Evolutionary conservation across 2,888 invertebrate species (phyloP).

Genomic region (Encarsia formosa): DNA sequence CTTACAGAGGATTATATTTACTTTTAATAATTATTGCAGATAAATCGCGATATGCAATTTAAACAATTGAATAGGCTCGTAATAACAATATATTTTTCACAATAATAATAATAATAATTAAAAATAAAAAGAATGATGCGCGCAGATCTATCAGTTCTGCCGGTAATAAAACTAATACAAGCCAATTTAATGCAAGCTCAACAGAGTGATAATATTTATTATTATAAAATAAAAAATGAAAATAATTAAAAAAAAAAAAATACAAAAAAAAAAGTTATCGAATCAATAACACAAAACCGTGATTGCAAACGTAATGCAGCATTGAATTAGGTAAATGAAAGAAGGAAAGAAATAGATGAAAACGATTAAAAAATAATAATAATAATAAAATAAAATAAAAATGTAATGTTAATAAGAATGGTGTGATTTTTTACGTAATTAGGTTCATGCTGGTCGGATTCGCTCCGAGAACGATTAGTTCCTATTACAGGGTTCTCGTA

Average conservation of each 20-base stretch:
- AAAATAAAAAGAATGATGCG: slow-evolving; percentile 18
- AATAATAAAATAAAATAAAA: slow-evolving; percentile 29
- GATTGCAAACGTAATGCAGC: slow-evolving; percentile 48
- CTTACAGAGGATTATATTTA: slow-evolving; percentile 53
- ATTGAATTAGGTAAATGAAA: slow-evolving; percentile 31
- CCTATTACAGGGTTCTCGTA: slow-evolving; percentile 28
- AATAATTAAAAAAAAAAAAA: too few species aligned
- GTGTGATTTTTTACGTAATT: slow-evolving; percentile 26
- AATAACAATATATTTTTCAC: slow-evolving; percentile 46
- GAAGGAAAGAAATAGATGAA: slow-evolving; percentile 30
- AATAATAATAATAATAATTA: too few species aligned
- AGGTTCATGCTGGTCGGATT: slow-evolving; percentile 22
- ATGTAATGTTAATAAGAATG: slow-evolving; percentile 32
- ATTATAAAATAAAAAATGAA: too few species aligned
- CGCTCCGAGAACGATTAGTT: slow-evolving; percentile 26
- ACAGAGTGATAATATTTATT: slow-evolving; percentile 49
- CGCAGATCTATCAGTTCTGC: slow-evolving; percentile 40
- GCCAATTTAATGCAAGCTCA: slow-evolving; percentile 47
- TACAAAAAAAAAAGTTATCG: slow-evolving; percentile 38
- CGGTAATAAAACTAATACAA: slow-evolving; percentile 38
- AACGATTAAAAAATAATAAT: slow-evolving; percentile 40
- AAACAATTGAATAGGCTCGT: slow-evolving; percentile 41
- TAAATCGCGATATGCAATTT: slow-evolving; percentile 45
- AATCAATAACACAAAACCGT: slow-evolving; percentile 40
- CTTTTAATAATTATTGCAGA: slow-evolving; percentile 48